Evolutionary conservation across 2,888 invertebrate genomes (phyloP).

Genomic region (Onthophagus sagittarius): DNA sequence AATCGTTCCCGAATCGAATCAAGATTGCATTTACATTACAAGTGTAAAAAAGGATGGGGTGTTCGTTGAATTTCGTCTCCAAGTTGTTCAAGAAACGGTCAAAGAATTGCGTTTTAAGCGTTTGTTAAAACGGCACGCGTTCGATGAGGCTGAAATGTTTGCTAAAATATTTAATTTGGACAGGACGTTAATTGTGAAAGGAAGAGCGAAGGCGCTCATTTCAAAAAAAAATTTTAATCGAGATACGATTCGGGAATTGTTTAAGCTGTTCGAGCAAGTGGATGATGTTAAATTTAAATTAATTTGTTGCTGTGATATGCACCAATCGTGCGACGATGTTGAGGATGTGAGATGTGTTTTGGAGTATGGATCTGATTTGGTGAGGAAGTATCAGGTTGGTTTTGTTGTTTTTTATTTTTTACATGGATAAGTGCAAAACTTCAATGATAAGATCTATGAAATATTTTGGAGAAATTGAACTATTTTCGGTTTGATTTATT

Average conservation of each 20-base stretch:
- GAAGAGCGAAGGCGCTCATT: conserved; percentile 46
- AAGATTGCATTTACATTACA: conserved; percentile 37
- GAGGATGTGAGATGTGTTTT: conserved; percentile 34
- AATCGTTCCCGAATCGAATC: conserved; percentile 31
- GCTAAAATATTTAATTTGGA: conserved; percentile 47
- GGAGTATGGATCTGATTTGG: conserved; percentile 30
- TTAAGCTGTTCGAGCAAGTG: conserved; percentile 46
- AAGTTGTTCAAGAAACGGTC: conserved; percentile 46
- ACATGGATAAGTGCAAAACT: no score
- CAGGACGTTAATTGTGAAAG: conserved; percentile 44
- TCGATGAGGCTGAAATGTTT: conserved; percentile 51
- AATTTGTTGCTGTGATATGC: conserved; percentile 43
- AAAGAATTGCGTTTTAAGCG: conserved; percentile 49
- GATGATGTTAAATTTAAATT: conserved; percentile 48
- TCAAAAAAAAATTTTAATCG: conserved; percentile 35
- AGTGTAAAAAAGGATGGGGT: conserved; percentile 28
- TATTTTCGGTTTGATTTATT: no score
- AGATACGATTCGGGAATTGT: conserved; percentile 43
- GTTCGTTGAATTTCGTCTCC: conserved; percentile 36
- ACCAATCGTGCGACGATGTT: conserved; percentile 24
- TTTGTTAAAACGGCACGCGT: conserved; percentile 47
- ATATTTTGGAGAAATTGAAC: no score
- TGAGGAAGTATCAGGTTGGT: not conserved
- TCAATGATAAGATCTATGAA: no score
- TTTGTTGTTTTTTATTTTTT: not conserved